Conservation (phyloP, 2,888 invertebrate genomes). For the Ochropleura leucogaster region DNA sequence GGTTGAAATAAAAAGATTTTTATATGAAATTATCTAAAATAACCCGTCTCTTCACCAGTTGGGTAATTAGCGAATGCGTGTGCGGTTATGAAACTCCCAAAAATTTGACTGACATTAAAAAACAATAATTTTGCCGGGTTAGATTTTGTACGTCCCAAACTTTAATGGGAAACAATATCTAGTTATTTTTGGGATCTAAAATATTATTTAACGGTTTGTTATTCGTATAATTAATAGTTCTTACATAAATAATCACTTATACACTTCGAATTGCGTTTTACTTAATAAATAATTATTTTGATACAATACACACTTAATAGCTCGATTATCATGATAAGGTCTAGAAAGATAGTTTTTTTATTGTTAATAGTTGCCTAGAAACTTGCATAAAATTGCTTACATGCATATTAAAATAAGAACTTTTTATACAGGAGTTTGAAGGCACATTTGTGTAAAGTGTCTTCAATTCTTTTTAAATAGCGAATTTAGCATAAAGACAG, state of each 20-base stretch:
- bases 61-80: constrained; percentile 56
- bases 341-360: constrained; percentile 20
- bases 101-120: constrained; percentile 38
- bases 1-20: constrained; percentile 38
- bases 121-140: constrained; percentile 12
- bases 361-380: constrained; percentile 27
- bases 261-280: constrained; percentile 19
- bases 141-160: constrained; percentile 10
- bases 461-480: constrained; percentile 8
- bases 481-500: neutral
- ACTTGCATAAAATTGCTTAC: constrained; percentile 22
- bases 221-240: neutral
- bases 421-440: constrained; percentile 19
- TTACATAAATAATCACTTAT: constrained; percentile 2
- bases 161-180: neutral
- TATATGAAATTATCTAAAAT: constrained; percentile 50
- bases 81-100: constrained; percentile 46
- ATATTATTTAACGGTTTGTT: neutral
- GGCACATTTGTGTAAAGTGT: constrained; percentile 8
- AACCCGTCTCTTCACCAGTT: too few species aligned
- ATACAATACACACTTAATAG: constrained; percentile 9
- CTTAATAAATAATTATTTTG: constrained; percentile 7
- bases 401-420: constrained; percentile 17
- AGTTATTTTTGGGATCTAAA: constrained; percentile 13
- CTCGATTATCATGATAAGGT: constrained; percentile 16